Evolutionary conservation across 1,140 invertebrate species (phyloP), one percentile per base, ranked within the genome.

Genomic region (Drosophila lini): DNA sequence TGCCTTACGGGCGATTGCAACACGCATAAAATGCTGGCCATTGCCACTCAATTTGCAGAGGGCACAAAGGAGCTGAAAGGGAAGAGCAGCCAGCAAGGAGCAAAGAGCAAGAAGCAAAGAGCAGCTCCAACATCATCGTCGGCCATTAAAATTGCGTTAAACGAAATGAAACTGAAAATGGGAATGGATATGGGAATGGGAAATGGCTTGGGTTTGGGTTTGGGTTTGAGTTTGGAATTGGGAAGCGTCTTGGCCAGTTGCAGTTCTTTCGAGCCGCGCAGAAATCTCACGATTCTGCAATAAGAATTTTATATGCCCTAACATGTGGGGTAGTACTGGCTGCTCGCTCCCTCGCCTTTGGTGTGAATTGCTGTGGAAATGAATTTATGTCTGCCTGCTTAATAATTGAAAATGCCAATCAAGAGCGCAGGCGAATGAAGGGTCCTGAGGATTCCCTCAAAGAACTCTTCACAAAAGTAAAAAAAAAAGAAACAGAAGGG

Each of bases 341-440:
- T n/a, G 25, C 40, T 36, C 6, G 11, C 36, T 2, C 36, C 25
- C 25, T 53, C 48, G 19, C 64, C 19, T 52, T 55, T 36, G 11
- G 48, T 65, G 61, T 55, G 40, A 77, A 60, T 76, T 73, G 48
- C 61, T 45, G 42, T 63, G 70, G 42, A 78, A 81, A 81, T 71
- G 57, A 62, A 65, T 81, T 78, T 65, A 78, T 74, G 68, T 73
- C 71, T 74, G 31, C 47, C 61, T 71, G 67, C 55, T 73, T 71
- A 73, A 73, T 73, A 71, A 73, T 58, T 73, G 53, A 71, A 73
- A 73, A 71, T 73, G 69, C 53, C 74, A 82, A 82, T 81, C 80
- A 81, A 40, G 9, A 32, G 16, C 19, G 36, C 15, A 5, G n/a
- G 22, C 4, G 5, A 56, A 16, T 7, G 19, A 31, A 19, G 16